Base-by-base conservation (phyloP, 2,888 invertebrate genomes). In the Tetragonisca angustula region DNA sequence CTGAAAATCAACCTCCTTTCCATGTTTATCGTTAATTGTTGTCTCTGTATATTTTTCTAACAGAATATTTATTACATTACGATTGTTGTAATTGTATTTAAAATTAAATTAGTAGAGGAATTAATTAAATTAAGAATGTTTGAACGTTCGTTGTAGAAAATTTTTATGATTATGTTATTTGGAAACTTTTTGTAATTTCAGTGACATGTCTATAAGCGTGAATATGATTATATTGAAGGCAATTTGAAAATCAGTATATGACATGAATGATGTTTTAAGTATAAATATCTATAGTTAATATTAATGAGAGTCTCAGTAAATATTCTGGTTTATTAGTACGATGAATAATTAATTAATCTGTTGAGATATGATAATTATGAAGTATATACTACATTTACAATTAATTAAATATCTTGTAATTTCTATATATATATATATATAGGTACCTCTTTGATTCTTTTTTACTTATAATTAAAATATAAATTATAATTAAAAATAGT, bases 361-460 rank as follows among this genome's bases (percentile, higher is more conserved):
- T 43, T 43, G 43, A 43, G 9, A 43, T 43, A 43, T 43, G 43
- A 43, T 43, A 43, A 0, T 43, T 43, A 43, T 43, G 43, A 9
- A 43, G 1, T 43, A 43, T 43, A 9, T 43, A 9, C 1, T 13
- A 0, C 0, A 2, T 13, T 13, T n/a, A 21, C 56, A 4, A 56
- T n/a, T n/a, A n/a, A n/a, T n/a, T 0, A n/a, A 13, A 56, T 56
- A 5, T n/a, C 11, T n/a, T 5, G 0, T 0, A n/a, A 56, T 13
- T 56, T 15, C 2, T 15, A 2, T 15, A 2, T n/a, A 0, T n/a
- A 5, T 2, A 15, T 13, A n/a, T 36, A 36, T 36, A 36, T 36
- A 1, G 4, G 9, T 32, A 32, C 4, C 36, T 36, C 9, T 36
- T 36, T 36, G 36, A 4, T 32, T 1, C 9, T 36, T 6, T 36